These are phyloP conservation scores for Caenorhabditis briggsae DNA, from an alignment of 1,140 invertebrate genomes.

Conservation along the genomic window DNA sequence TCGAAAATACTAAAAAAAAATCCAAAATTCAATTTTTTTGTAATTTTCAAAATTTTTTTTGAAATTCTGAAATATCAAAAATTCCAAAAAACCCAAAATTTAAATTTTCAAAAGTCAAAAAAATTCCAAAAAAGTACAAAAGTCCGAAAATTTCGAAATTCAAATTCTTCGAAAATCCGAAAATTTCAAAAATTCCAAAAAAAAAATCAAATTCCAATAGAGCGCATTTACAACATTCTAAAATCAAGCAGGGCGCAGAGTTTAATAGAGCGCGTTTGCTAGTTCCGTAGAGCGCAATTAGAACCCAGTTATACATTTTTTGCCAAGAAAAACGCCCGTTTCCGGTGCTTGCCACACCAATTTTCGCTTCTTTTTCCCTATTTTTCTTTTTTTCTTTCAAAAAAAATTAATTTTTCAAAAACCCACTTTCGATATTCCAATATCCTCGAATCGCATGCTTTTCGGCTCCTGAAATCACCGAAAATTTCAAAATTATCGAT, in stretches of 20 bases:
- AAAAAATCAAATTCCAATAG: no score
- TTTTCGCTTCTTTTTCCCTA: neutral
- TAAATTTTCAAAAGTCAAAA: no score
- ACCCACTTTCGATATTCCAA: slow-evolving; percentile 10
- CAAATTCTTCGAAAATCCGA: neutral
- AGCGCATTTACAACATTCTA: neutral
- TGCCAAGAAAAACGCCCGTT: neutral
- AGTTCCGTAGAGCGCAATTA: no score
- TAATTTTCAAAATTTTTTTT: no score
- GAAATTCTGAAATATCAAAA: no score
- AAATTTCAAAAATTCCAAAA: no score
- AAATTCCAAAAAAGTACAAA: no score
- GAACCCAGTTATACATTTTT: no score
- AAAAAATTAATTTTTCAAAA: neutral
- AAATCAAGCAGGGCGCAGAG: no score
- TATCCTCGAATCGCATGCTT: slow-evolving; percentile 6
- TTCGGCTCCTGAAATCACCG: no score
- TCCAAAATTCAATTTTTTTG: no score
- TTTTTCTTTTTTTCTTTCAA: neutral
- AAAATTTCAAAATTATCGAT: neutral
- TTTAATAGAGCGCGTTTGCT: neutral
- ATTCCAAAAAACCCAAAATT: no score
- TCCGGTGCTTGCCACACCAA: neutral
- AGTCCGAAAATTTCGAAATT: neutral
- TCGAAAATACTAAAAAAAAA: neutral